These are phyloP conservation scores for Trachythela sp. DNA, from an alignment of 64 coral and sea anemone species.

Conservation along the genomic window DNA sequence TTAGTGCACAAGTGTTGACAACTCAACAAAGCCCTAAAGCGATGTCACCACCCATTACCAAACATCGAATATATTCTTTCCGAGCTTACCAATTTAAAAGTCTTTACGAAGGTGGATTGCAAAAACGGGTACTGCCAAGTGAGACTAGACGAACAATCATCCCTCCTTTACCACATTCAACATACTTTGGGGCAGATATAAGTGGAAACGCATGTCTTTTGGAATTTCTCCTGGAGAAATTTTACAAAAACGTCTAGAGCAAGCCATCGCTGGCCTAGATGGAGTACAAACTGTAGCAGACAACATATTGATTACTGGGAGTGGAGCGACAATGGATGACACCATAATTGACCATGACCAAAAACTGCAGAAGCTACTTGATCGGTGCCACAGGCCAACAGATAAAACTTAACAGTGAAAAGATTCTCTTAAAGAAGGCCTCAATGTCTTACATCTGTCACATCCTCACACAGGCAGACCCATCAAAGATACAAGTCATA, in stretches of 20 bases:
- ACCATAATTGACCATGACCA: neutral
- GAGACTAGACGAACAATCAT: neutral
- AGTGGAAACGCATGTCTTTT: neutral
- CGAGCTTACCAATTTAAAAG: neutral
- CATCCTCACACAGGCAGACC: constrained; percentile 9
- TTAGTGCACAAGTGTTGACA: too few species aligned
- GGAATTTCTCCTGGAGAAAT: neutral
- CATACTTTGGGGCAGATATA: neutral
- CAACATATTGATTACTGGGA: neutral
- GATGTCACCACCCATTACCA: neutral
- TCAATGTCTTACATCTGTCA: constrained; percentile 20
- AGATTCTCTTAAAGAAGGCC: neutral
- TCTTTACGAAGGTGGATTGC: constrained; percentile 8
- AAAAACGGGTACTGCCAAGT: constrained; percentile 20
- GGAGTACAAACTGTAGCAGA: neutral
- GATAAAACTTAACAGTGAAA: constrained; percentile 6
- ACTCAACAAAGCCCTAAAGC: neutral
- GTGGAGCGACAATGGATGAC: neutral
- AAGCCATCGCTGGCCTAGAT: neutral
- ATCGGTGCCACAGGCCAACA: neutral
- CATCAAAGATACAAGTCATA: neutral
- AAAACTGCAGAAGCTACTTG: neutral
- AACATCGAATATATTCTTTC: constrained; percentile 8
- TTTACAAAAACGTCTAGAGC: constrained; percentile 7
- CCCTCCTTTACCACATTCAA: constrained; percentile 3